Conservation (phyloP, 1,140 invertebrate genomes). For the Atta texana region DNA sequence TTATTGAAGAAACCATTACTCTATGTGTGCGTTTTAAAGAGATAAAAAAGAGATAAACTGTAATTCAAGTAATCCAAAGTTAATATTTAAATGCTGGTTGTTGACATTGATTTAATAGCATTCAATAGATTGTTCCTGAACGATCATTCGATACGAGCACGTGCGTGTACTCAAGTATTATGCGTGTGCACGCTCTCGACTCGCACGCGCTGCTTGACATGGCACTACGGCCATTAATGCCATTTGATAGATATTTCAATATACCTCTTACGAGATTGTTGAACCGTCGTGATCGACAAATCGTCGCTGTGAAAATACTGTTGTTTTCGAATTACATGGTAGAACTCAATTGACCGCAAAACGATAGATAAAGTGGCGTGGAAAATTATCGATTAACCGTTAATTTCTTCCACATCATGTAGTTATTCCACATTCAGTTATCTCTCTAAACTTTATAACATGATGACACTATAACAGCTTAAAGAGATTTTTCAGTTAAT, state of each 20-base stretch:
- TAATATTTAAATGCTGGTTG: conserved; percentile 56
- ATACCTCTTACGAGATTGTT: conserved; percentile 50
- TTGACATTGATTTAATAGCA: conserved; percentile 74
- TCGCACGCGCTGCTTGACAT: conserved; percentile 31
- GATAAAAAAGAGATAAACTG: not conserved
- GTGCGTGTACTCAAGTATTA: conserved; percentile 62
- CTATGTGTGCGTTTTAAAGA: not conserved
- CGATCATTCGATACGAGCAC: conserved; percentile 58
- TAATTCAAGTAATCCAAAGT: conserved; percentile 19
- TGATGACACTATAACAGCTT: not conserved
- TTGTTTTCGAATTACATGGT: not conserved
- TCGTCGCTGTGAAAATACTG: conserved; percentile 12
- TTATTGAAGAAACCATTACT: not conserved
- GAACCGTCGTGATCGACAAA: conserved; percentile 58
- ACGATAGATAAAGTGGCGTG: not conserved
- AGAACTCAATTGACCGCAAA: conserved; percentile 14
- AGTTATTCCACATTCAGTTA: too few species aligned
- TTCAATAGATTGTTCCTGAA: conserved; percentile 69
- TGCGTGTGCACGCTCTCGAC: conserved; percentile 63
- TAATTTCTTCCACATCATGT: not conserved
- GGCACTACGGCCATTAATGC: conserved; percentile 35
- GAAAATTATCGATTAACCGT: not conserved
- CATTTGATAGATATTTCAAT: conserved; percentile 36
- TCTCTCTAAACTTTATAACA: not conserved
- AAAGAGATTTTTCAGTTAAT: too few species aligned